Evolutionary conservation across 2,113 vertebrate species (phyloP), one percentile per base, ranked within the genome.

Genomic region (Poeciliopsis turrubarensis): DNA sequence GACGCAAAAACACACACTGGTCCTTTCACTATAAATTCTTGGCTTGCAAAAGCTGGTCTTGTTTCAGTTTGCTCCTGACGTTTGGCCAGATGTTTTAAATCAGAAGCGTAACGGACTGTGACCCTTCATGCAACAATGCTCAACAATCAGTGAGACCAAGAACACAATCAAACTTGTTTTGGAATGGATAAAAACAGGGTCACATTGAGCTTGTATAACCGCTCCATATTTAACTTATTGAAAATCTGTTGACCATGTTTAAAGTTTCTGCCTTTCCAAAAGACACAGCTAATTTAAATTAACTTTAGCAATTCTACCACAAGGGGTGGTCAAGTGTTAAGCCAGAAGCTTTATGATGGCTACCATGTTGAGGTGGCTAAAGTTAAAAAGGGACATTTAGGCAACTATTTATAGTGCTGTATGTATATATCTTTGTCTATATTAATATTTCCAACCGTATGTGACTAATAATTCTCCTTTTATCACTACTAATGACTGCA

Each of bases 1-100:
- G 87, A 86, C 72, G 89, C 61, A 84, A 79, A 25, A 85, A 85
- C 72, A 82, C 77, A 78, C 65, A 76, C 79, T 87, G 74, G 60
- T 75, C 67, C 60, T 72, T 67, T 78, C 71, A 65, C 70, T 60
- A 69, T 57, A 68, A 62, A 71, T 90, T 83, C 87, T 85, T 84
- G 84, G 89, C 85, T 11, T 83, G 73, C 66, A 76, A 71, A 86
- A 81, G 10, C 10, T 37, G 68, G 62, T 44, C 34, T 57, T 47
- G 44, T 57, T 57, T 25, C 51, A 57, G 25, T 57, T 75, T 84
- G 76, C 82, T 87, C 85, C 80, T 87, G 70, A 82, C 81, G 81
- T 70, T n/a, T 78, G 70, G 85, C 75, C 84, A 47, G 37, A 65
- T 41, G 15, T 70, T 74, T 67, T 14, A 51, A 10, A 64, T 47